Evolutionary conservation across 2,797 vertebrate species (phyloP).

Genomic region (Schizopygopsis pylzovi): DNA sequence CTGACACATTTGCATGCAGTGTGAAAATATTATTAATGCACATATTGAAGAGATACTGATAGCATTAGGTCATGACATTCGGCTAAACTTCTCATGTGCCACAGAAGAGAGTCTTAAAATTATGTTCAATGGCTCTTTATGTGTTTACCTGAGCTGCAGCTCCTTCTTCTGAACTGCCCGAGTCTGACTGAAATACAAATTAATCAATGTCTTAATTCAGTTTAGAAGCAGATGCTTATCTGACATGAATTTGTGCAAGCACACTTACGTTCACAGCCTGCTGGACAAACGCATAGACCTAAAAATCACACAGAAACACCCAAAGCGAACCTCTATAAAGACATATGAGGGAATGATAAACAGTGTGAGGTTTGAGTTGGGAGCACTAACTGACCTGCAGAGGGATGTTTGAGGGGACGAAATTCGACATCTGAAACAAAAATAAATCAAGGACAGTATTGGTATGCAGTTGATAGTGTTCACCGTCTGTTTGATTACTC

Average conservation of each 20-base stretch:
- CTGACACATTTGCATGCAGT: too few relatives aligned
- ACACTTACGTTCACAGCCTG: slow-evolving; percentile 37
- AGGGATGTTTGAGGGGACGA: neutral
- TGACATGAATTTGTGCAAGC: neutral
- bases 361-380: neutral
- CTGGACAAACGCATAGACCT: slow-evolving; percentile 50
- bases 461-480: too few relatives aligned
- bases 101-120: neutral
- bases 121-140: neutral
- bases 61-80: neutral
- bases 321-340: neutral
- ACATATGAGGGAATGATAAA: neutral
- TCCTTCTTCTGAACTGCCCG: slow-evolving; percentile 59
- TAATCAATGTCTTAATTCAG: neutral
- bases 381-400: slow-evolving; percentile 7
- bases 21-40: neutral
- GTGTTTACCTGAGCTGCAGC: slow-evolving; percentile 33
- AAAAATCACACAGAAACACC: neutral
- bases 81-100: neutral
- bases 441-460: neutral
- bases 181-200: slow-evolving; percentile 43
- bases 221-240: neutral
- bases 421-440: slow-evolving; percentile 12
- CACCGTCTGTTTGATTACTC: too few relatives aligned
- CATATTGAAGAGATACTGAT: neutral